These are phyloP conservation scores for Meteorus cinctellus DNA, from an alignment of 2,888 invertebrate species.

Conservation along the genomic window DNA sequence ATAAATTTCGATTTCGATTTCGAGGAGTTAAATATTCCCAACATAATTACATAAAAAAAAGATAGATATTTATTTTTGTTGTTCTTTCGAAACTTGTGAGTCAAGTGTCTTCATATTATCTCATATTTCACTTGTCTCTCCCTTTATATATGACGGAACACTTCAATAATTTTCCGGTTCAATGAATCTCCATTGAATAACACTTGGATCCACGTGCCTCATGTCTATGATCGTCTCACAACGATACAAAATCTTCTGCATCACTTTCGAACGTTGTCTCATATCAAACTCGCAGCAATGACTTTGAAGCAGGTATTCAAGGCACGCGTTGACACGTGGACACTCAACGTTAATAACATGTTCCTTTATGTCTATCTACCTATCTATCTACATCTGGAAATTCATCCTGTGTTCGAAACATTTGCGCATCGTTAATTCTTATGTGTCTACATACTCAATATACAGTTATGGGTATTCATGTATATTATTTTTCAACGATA, in stretches of 20 bases:
- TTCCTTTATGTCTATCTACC: background rate
- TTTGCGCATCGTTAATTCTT: constrained; percentile 3
- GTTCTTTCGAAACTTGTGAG: background rate
- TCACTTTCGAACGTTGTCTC: constrained; percentile 39
- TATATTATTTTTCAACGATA: background rate
- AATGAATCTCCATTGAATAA: constrained; percentile 22
- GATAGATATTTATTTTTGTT: background rate
- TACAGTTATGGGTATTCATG: background rate
- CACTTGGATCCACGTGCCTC: constrained; percentile 4
- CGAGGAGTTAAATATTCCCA: background rate
- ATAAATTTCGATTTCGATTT: too few species aligned
- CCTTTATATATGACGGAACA: background rate
- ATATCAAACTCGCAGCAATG: constrained; percentile 53
- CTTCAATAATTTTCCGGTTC: constrained; percentile 22
- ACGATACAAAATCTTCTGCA: constrained; percentile 26
- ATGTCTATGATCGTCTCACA: background rate
- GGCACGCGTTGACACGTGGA: constrained; percentile 50
- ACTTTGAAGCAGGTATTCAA: constrained; percentile 62
- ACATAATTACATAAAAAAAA: too few species aligned
- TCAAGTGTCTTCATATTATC: background rate
- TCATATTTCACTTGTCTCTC: background rate
- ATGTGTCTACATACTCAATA: background rate
- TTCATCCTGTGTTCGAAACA: constrained; percentile 7
- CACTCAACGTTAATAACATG: constrained; percentile 30
- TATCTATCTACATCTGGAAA: constrained; percentile 5